Conservation (phyloP, 2,113 vertebrate genomes). For the Oenanthe oenanthe region DNA sequence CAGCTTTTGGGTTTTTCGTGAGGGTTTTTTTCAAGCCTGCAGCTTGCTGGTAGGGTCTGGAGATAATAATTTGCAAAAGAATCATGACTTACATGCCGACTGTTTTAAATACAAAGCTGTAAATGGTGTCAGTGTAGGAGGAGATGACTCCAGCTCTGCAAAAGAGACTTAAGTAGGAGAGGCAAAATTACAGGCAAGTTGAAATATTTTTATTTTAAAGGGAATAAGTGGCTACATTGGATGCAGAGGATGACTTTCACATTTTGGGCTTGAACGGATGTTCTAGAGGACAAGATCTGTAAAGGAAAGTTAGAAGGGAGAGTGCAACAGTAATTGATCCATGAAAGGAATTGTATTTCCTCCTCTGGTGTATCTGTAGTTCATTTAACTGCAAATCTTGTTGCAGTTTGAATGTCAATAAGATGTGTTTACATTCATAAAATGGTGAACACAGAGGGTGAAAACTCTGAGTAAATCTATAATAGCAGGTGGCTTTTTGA, state of each 20-base stretch:
- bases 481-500: background rate
- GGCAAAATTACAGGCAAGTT: background rate
- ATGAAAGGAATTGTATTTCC: background rate
- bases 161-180: constrained; percentile 29
- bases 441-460: background rate
- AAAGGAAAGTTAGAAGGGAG: background rate
- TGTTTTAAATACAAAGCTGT: constrained; percentile 63
- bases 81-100: constrained; percentile 54
- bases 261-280: background rate
- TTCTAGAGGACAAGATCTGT: background rate
- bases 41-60: constrained; percentile 32
- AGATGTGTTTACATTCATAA: background rate
- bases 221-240: background rate
- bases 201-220: constrained; percentile 17
- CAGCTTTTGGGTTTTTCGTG: background rate
- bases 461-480: background rate
- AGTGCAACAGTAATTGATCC: background rate
- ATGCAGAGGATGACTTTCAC: background rate
- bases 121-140: constrained; percentile 60
- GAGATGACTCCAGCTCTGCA: constrained; percentile 56
- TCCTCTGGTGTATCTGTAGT: background rate
- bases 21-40: background rate
- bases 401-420: background rate
- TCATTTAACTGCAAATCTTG: background rate
- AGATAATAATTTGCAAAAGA: constrained; percentile 54